These are phyloP conservation scores for Parambassis ranga DNA, from an alignment of 2,797 vertebrate species.

Conservation along the genomic window DNA sequence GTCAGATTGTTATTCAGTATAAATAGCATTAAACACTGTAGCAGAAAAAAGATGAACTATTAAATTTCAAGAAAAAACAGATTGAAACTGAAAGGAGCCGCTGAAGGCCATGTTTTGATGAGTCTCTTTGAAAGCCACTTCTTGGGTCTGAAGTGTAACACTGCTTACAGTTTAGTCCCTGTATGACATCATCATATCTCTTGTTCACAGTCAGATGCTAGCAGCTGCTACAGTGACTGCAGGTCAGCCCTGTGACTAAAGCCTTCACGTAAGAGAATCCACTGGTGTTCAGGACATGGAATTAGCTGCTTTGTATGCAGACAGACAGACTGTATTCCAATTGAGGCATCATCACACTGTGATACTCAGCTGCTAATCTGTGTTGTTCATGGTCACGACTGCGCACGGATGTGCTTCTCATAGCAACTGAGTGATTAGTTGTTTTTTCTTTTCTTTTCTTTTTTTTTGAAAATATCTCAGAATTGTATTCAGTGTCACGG, in stretches of 20 bases:
- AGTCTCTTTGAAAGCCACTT: too few relatives aligned
- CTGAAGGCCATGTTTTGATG: background rate
- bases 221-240: conserved; percentile 20
- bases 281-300: conserved; percentile 6
- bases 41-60: background rate
- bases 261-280: conserved; percentile 43
- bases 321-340: conserved; percentile 47
- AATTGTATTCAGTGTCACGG: conserved; percentile 61
- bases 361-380: conserved; percentile 52
- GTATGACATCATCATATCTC: background rate
- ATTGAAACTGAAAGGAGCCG: background rate
- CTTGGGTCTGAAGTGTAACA: too few relatives aligned
- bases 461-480: conserved; percentile 57
- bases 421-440: conserved; percentile 58
- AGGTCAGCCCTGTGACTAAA: conserved; percentile 38
- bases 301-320: conserved; percentile 57
- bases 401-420: conserved; percentile 63
- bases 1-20: background rate
- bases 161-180: conserved; percentile 10
- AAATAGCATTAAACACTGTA: background rate
- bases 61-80: background rate
- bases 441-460: too few relatives aligned
- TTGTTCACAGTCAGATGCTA: conserved; percentile 23
- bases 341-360: conserved; percentile 47
- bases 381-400: conserved; percentile 55